These are phyloP conservation scores for Sphyrna mokarran DNA, from an alignment of 2,113 vertebrate species.

Conservation along the genomic window DNA sequence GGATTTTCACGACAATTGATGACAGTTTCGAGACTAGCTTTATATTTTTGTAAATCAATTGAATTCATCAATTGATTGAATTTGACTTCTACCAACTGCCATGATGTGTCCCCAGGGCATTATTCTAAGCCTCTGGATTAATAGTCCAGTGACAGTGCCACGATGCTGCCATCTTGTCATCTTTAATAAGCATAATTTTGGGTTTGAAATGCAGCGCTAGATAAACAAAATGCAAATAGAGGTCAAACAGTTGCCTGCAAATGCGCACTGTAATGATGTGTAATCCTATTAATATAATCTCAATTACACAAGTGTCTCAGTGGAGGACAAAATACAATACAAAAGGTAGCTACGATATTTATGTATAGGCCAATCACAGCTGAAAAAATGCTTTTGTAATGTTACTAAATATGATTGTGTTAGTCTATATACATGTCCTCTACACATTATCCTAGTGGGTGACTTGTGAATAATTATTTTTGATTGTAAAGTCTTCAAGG, in stretches of 20 bases:
- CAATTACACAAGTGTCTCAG: not conserved
- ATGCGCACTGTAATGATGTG: not conserved
- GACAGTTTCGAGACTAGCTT: no score
- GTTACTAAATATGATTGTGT: not conserved
- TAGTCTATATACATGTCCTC: not conserved
- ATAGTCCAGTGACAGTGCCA: no score
- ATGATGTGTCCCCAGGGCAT: no score
- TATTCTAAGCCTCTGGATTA: no score
- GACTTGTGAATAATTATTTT: not conserved
- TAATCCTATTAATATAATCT: constrained; percentile 20
- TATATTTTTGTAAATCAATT: no score
- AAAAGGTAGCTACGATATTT: not conserved
- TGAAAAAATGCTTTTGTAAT: not conserved
- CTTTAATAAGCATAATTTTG: not conserved
- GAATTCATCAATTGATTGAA: no score
- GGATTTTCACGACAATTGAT: no score
- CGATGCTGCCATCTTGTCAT: not conserved
- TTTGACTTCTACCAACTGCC: no score
- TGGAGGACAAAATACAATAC: not conserved
- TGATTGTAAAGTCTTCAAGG: not conserved
- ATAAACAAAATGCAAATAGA: not conserved
- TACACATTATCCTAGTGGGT: not conserved
- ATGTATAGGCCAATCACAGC: not conserved
- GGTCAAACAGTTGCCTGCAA: not conserved
- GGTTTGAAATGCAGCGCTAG: not conserved